Conservation (phyloP, 1,140 invertebrate genomes). For the Lucilia sericata region DNA sequence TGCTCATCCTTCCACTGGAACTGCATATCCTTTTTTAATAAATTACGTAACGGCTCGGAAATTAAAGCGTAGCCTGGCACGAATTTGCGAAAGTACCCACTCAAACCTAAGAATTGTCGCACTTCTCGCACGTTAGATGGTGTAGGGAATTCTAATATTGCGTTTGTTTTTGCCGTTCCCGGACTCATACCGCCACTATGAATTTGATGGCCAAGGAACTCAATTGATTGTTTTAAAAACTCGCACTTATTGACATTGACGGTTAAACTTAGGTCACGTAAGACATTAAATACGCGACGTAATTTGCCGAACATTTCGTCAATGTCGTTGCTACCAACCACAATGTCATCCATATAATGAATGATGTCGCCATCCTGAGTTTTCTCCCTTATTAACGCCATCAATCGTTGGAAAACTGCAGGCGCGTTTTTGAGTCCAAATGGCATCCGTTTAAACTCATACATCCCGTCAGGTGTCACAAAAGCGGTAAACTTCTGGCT, state of each 20-base stretch:
- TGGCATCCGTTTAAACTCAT: no score
- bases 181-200: conserved; percentile 44
- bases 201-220: conserved; percentile 47
- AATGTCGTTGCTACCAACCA: conserved; percentile 36
- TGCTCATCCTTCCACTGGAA: conserved; percentile 54
- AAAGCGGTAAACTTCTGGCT: no score
- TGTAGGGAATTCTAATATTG: conserved; percentile 47
- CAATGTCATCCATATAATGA: conserved; percentile 48
- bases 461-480: no score
- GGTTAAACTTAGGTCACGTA: conserved; percentile 61
- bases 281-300: conserved; percentile 20
- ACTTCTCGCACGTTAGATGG: conserved; percentile 45
- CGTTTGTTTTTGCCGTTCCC: conserved; percentile 49
- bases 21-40: conserved; percentile 47
- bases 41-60: conserved; percentile 39
- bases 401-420: conserved; percentile 53
- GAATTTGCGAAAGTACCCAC: conserved; percentile 57
- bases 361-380: conserved; percentile 27
- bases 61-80: conserved; percentile 52
- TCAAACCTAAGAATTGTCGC: conserved; percentile 49
- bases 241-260: conserved; percentile 68
- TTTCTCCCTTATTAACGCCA: conserved; percentile 27
- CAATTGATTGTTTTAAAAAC: conserved; percentile 60
- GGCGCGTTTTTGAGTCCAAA: conserved; percentile 50
- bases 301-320: conserved; percentile 44